A percentile compares a stretch with the other conserved stretches of the same genome.
Conservation (phyloP, 2,888 invertebrate species). For the Diabrotica balteata region DNA sequence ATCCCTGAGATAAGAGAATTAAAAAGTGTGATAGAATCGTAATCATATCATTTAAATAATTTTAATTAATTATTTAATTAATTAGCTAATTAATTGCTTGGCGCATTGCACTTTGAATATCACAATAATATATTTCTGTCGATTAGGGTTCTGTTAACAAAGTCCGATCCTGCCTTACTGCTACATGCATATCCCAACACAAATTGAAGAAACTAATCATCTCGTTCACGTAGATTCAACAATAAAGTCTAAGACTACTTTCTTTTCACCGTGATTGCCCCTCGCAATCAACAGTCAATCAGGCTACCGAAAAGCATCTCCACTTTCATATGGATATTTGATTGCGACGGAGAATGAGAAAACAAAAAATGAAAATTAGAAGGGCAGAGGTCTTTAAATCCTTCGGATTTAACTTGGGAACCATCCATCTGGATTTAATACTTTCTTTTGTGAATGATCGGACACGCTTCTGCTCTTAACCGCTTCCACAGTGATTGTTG, state of each 20-base stretch:
- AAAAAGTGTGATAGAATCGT: no score
- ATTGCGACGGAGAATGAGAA: slow-evolving; percentile 1
- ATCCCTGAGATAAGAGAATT: no score
- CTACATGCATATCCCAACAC: not conserved
- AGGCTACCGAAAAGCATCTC: slow-evolving; percentile 4
- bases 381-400: slow-evolving; percentile 27
- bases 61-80: no score
- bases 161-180: not conserved
- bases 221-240: not conserved
- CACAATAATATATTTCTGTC: no score
- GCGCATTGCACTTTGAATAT: no score
- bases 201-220: slow-evolving; percentile 7
- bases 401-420: slow-evolving; percentile 29
- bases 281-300: slow-evolving; percentile 16
- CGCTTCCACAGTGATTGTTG: slow-evolving; percentile 32
- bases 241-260: slow-evolving; percentile 3
- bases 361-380: slow-evolving; percentile 19
- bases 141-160: no score
- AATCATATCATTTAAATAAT: no score
- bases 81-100: no score
- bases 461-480: slow-evolving; percentile 23
- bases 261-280: slow-evolving; percentile 17
- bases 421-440: slow-evolving; percentile 35
- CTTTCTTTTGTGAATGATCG: slow-evolving; percentile 31
- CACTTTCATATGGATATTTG: slow-evolving; percentile 15